Conservation (phyloP, 2,113 vertebrate species). For the Corydoras maculifer region DNA sequence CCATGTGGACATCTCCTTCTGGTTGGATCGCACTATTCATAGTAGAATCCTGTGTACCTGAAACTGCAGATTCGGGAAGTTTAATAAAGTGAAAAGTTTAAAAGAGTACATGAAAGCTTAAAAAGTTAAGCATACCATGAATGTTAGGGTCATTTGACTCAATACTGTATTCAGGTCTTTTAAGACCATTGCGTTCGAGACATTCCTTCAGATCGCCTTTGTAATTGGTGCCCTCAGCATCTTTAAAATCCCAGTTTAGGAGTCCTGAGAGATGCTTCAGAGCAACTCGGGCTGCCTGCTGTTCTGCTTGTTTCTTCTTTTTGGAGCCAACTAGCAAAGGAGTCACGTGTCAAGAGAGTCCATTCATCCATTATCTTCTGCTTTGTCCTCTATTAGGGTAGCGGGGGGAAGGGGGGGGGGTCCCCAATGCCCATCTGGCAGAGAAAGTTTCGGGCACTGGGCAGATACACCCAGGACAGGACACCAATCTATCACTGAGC, state of each 20-base stretch:
- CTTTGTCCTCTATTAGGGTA: too few species aligned
- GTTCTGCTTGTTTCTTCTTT: conserved; percentile 41
- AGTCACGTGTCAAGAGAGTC: not conserved
- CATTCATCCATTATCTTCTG: too few species aligned
- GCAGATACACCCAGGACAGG: too few species aligned
- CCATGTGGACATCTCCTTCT: too few species aligned
- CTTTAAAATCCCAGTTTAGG: conserved; percentile 16
- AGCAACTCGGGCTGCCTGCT: conserved; percentile 46
- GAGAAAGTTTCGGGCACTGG: too few species aligned
- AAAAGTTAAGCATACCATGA: not conserved
- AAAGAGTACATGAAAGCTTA: not conserved
- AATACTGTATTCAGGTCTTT: conserved; percentile 20
- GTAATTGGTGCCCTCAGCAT: conserved; percentile 32
- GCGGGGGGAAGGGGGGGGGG: too few species aligned
- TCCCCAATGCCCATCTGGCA: too few species aligned
- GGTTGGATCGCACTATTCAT: too few species aligned
- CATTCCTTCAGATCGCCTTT: conserved; percentile 42
- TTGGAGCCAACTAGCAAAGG: conserved; percentile 29
- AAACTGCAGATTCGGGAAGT: conserved; percentile 5
- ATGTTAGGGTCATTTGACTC: not conserved
- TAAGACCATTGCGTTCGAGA: conserved; percentile 25
- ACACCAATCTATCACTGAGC: too few species aligned
- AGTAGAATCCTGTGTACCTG: too few species aligned
- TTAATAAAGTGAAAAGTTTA: not conserved
- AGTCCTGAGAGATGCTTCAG: conserved; percentile 33